phyloP scores from a whole-genome alignment of 2,888 invertebrate species.

The Patella pellucida region DNA sequence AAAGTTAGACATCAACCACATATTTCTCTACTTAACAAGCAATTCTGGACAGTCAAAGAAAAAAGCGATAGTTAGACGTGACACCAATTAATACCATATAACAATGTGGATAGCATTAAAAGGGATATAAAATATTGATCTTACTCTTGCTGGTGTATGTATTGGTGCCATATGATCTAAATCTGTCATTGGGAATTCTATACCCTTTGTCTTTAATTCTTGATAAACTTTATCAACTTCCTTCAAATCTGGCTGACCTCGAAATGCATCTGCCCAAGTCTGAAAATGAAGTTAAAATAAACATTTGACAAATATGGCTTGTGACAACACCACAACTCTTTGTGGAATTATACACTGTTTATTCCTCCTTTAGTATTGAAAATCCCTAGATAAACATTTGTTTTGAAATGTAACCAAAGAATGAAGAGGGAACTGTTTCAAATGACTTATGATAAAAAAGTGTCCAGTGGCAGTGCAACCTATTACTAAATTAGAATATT shows the following conservation, averaged over 20 bases:
- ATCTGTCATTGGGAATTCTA: constrained; percentile 96
- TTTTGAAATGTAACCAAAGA: no score
- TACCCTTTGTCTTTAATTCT: constrained; percentile 93
- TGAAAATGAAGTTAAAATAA: constrained; percentile 45
- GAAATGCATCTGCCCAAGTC: constrained; percentile 98
- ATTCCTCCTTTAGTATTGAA: no score
- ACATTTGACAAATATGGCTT: background rate
- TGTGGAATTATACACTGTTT: no score
- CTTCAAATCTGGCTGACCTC: constrained; percentile 87
- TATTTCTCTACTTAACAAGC: no score
- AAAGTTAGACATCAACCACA: background rate
- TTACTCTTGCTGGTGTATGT: constrained; percentile 69
- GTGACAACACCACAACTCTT: no score
- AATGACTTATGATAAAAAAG: no score
- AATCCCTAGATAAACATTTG: no score
- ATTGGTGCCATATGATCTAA: constrained; percentile 84
- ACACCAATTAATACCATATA: background rate
- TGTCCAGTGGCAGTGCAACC: no score
- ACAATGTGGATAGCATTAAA: background rate
- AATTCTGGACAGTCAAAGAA: background rate
- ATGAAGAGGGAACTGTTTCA: no score
- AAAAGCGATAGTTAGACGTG: background rate
- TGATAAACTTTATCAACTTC: constrained; percentile 96
- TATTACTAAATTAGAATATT: no score
- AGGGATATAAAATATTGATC: constrained; percentile 16